These are phyloP conservation scores for human DNA, from an alignment of 2,113 vertebrate genomes.

Conservation along the genomic window GRCh38 chr6:21623501-21624000, in stretches of 20 bases:
- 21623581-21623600: neutral
- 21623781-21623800: conserved; percentile 1
- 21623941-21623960: neutral
- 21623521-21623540: neutral
- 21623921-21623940: neutral
- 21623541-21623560: neutral
- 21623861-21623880: conserved; percentile 8
- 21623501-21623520: neutral
- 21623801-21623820: neutral
- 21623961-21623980: neutral
- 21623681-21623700: neutral
- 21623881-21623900: conserved; percentile 1
- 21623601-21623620: neutral
- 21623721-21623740: neutral
- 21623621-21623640: neutral
- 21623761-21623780: conserved; percentile 50
- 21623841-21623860: conserved; percentile 49
- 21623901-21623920: neutral
- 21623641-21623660: neutral
- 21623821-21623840: neutral
- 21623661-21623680: conserved; percentile 34
- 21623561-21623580: neutral
- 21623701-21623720: conserved; percentile 40
- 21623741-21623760: conserved; percentile 25
- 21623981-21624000: no score